Evolutionary conservation across 2,797 vertebrate genomes (phyloP).

Genomic region (Linurgus olivaceus): DNA sequence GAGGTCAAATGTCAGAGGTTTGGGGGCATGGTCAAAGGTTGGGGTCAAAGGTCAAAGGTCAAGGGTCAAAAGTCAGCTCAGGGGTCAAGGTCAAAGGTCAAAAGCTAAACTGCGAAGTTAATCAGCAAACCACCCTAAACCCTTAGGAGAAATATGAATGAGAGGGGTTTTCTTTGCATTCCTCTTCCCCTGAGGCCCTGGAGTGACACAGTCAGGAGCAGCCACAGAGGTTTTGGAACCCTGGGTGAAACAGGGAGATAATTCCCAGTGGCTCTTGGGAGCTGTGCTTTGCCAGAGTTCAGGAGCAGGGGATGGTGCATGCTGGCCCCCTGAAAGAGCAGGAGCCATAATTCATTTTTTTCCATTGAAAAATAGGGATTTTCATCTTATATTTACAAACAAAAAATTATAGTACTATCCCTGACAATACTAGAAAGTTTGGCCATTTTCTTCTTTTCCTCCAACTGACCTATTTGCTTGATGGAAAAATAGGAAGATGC

Average conservation of each 20-base stretch:
- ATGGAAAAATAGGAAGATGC: not conserved
- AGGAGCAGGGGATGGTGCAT: not conserved
- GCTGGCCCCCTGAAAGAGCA: not conserved
- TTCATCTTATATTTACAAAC: not conserved
- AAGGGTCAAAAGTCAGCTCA: too few species aligned
- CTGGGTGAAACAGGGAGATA: not conserved
- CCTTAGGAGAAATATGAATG: not conserved
- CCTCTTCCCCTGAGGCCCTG: not conserved
- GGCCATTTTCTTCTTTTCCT: not conserved
- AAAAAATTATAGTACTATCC: not conserved
- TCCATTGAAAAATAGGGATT: not conserved
- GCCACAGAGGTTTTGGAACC: not conserved
- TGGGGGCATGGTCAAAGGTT: too few species aligned
- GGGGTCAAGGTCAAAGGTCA: too few species aligned
- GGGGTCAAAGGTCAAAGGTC: too few species aligned
- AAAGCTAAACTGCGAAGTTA: conserved; percentile 54
- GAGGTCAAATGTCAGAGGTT: too few species aligned
- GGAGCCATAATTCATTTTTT: not conserved
- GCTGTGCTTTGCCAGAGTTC: rapidly evolving
- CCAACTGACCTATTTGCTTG: not conserved
- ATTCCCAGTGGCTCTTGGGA: not conserved
- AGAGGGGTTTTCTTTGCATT: not conserved
- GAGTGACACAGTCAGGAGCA: not conserved
- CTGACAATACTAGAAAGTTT: not conserved
- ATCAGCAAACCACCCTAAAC: conserved; percentile 48